phyloP scores from a whole-genome alignment of 2,797 vertebrate species.

The Sebastiscus albofasciatus region DNA sequence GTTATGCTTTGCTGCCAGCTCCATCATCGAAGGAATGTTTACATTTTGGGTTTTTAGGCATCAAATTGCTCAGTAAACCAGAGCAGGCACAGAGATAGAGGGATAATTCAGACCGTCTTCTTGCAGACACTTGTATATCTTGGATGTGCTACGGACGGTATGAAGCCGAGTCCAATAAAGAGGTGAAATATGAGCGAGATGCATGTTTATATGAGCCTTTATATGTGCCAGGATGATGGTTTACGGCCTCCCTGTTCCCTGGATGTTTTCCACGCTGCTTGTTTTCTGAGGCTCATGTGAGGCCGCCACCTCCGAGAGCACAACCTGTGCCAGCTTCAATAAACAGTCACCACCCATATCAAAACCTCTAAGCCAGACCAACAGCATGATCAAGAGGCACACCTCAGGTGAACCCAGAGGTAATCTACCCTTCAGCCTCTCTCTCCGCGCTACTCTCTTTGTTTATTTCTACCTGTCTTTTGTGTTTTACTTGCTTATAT shows the following conservation, averaged over 20 bases:
- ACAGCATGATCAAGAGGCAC: constrained; percentile 67
- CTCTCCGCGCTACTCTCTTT: constrained; percentile 27
- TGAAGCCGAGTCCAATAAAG: constrained; percentile 58
- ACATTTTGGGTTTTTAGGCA: constrained; percentile 54
- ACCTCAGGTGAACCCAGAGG: constrained; percentile 70
- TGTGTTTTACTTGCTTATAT: constrained; percentile 44
- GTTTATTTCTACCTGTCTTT: constrained; percentile 54
- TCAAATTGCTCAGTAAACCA: constrained; percentile 61
- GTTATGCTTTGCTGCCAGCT: constrained; percentile 37
- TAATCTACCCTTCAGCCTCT: constrained; percentile 63
- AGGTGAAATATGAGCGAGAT: constrained; percentile 72
- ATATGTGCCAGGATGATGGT: constrained; percentile 61
- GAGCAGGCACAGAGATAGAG: constrained; percentile 44
- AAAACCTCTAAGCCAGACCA: constrained; percentile 63
- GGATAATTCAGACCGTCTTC: constrained; percentile 48
- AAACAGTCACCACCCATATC: constrained; percentile 71
- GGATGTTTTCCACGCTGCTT: constrained; percentile 60
- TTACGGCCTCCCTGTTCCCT: constrained; percentile 59
- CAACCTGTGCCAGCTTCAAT: constrained; percentile 70
- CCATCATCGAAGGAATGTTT: constrained; percentile 51
- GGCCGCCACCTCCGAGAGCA: constrained; percentile 51
- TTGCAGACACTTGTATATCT: constrained; percentile 65
- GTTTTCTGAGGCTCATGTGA: constrained; percentile 59
- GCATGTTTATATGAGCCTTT: constrained; percentile 69
- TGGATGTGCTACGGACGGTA: constrained; percentile 19